Percentiles rank a stretch among this genome's conserved stretches.
Evolutionary conservation across 2,797 vertebrate genomes (phyloP).

Genomic region (Rhinatrema bivittatum): DNA sequence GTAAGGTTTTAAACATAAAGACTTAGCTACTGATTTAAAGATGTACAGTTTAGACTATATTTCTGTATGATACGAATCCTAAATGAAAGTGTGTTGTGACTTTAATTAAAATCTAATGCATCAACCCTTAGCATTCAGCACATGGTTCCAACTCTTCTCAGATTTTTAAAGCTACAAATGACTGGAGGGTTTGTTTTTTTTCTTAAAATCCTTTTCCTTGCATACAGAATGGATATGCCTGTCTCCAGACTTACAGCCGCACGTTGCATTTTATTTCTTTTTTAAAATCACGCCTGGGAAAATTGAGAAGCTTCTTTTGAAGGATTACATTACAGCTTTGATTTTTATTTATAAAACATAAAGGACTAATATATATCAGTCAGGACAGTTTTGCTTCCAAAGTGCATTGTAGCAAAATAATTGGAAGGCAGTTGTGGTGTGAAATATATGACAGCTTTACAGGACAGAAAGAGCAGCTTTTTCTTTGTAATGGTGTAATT

Average conservation of each 20-base stretch:
- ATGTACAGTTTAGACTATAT: no score
- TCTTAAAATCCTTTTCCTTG: neutral
- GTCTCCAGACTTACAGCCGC: constrained; percentile 22
- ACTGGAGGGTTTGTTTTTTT: neutral
- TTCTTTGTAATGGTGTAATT: constrained; percentile 78
- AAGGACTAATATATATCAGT: constrained; percentile 73
- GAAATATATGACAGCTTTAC: constrained; percentile 81
- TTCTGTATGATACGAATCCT: no score
- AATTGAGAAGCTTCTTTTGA: constrained; percentile 55
- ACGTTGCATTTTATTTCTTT: constrained; percentile 34
- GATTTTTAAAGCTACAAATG: constrained; percentile 23
- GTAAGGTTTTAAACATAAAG: no score
- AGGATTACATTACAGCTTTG: constrained; percentile 61
- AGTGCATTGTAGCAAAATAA: constrained; percentile 82
- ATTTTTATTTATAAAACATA: constrained; percentile 76
- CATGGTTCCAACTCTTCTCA: no score
- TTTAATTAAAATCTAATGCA: no score
- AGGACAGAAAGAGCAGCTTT: constrained; percentile 71
- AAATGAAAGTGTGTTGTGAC: no score
- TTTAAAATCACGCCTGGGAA: constrained; percentile 47
- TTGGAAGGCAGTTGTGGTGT: constrained; percentile 72
- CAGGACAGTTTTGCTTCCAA: constrained; percentile 65
- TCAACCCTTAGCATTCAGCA: no score
- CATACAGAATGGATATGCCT: constrained; percentile 14
- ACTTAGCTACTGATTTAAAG: no score